Evolutionary conservation across 2,113 vertebrate genomes (phyloP).

Genomic region (Lichenostomus cassidix): DNA sequence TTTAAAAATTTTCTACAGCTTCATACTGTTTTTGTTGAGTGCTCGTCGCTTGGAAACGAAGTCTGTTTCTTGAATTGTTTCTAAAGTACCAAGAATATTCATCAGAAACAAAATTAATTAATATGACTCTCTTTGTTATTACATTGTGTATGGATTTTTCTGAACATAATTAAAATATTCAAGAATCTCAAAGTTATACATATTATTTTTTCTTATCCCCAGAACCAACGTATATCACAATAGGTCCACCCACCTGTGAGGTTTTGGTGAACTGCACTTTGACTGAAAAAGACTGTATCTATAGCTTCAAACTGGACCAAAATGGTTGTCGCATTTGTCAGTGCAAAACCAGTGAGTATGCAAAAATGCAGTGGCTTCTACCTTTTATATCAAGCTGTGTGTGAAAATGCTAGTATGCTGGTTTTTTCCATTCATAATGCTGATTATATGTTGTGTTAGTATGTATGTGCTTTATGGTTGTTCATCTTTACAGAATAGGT

Average conservation of each 20-base stretch:
- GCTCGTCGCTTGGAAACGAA: background rate
- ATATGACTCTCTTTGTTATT: background rate
- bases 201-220: background rate
- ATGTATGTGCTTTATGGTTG: background rate
- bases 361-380: background rate
- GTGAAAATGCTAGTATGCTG: background rate
- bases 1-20: background rate
- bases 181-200: background rate
- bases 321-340: slow-evolving; percentile 84
- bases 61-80: background rate
- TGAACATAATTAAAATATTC: background rate
- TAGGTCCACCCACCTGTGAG: slow-evolving; percentile 83
- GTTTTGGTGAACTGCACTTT: slow-evolving; percentile 82
- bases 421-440: background rate
- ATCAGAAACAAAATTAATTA: background rate
- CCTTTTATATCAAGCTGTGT: background rate
- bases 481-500: background rate
- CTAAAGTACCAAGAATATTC: background rate
- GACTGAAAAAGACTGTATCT: slow-evolving; percentile 80
- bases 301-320: slow-evolving; percentile 81
- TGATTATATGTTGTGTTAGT: background rate
- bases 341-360: slow-evolving; percentile 86
- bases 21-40: background rate
- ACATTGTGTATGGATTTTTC: background rate
- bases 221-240: slow-evolving; percentile 90